These are phyloP conservation scores for Zelleria hepariella DNA, from an alignment of 2,888 invertebrate genomes.

Conservation along the genomic window DNA sequence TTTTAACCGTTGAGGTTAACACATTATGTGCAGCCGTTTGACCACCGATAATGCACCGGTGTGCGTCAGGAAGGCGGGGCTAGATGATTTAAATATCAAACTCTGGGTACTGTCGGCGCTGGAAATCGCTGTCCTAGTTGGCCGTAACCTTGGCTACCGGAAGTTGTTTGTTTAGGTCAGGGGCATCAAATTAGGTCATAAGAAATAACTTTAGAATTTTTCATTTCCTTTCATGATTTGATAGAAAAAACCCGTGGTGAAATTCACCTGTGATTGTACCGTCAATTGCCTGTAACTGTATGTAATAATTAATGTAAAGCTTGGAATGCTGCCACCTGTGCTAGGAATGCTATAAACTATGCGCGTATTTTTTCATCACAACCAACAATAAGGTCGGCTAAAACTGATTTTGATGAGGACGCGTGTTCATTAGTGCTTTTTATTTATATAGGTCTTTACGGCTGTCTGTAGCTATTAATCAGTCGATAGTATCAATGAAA, in stretches of 20 bases:
- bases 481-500: neutral
- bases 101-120: neutral
- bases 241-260: neutral
- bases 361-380: neutral
- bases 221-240: neutral
- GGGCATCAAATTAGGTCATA: neutral
- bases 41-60: conserved; percentile 27
- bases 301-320: neutral
- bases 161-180: neutral
- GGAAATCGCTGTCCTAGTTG: neutral
- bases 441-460: neutral
- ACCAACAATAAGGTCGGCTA: conserved; percentile 1
- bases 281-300: conserved; percentile 5
- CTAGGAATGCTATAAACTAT: neutral
- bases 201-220: neutral
- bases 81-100: conserved; percentile 14
- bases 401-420: neutral
- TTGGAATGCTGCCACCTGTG: conserved; percentile 8
- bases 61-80: conserved; percentile 21
- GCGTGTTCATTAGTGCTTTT: neutral
- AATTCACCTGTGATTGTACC: neutral
- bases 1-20: conserved; percentile 59
- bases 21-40: conserved; percentile 26
- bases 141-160: neutral
- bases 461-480: neutral